phyloP scores from a whole-genome alignment of 1,140 invertebrate species.

The Himalopsyche phryganea region DNA sequence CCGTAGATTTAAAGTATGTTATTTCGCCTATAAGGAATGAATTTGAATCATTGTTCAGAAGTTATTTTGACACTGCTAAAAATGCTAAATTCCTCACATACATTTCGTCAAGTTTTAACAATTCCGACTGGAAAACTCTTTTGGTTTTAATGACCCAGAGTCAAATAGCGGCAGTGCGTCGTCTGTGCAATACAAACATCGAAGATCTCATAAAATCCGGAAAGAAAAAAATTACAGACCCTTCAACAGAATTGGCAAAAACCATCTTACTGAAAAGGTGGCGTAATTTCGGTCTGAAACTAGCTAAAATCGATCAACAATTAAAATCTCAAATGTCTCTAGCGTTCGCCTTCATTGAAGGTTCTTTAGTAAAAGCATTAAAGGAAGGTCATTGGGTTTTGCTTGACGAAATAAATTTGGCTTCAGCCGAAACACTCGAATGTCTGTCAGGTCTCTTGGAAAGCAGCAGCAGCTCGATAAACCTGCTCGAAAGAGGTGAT shows the following conservation, averaged over 20 bases:
- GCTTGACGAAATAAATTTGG: slow-evolving; percentile 97
- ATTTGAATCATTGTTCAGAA: slow-evolving; percentile 80
- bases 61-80: slow-evolving; percentile 73
- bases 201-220: slow-evolving; percentile 18
- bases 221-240: slow-evolving; percentile 17
- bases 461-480: slow-evolving; percentile 70
- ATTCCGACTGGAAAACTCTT: slow-evolving; percentile 69
- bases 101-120: slow-evolving; percentile 70
- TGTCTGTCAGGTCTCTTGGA: slow-evolving; percentile 92
- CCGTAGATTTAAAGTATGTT: slow-evolving; percentile 84
- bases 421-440: slow-evolving; percentile 92
- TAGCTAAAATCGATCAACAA: slow-evolving; percentile 53
- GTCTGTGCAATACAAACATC: slow-evolving; percentile 42
- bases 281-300: slow-evolving; percentile 54
- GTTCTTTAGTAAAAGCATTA: slow-evolving; percentile 86
- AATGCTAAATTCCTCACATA: slow-evolving; percentile 84
- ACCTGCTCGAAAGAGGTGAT: slow-evolving; percentile 84
- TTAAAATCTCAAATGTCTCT: slow-evolving; percentile 72
- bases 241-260: slow-evolving; percentile 38
- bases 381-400: slow-evolving; percentile 91
- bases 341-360: slow-evolving; percentile 91
- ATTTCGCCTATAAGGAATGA: slow-evolving; percentile 76
- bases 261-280: slow-evolving; percentile 43
- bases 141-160: slow-evolving; percentile 76
- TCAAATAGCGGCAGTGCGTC: slow-evolving; percentile 63